phyloP scores from a whole-genome alignment of 2,797 vertebrate species.

The Melanotaenia boesemani region DNA sequence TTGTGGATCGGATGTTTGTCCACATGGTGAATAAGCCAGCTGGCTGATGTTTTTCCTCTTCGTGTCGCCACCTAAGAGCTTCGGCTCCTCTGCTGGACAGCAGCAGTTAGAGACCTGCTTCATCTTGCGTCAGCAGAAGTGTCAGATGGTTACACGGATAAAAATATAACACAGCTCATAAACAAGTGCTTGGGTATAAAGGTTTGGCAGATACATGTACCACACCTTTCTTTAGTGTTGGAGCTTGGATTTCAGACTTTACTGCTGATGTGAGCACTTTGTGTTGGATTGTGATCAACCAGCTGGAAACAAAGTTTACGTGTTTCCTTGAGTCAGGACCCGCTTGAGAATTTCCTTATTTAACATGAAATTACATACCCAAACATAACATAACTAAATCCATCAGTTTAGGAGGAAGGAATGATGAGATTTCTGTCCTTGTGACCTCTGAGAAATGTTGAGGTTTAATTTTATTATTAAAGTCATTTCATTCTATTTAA shows the following conservation, averaged over 20 bases:
- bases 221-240: constrained; percentile 76
- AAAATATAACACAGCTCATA: constrained; percentile 82
- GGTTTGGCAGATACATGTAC: constrained; percentile 73
- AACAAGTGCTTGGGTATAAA: constrained; percentile 73
- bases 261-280: constrained; percentile 74
- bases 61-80: background rate
- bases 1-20: background rate
- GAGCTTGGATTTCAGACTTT: constrained; percentile 62
- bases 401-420: background rate
- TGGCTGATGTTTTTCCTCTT: background rate
- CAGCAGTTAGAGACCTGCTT: constrained; percentile 38
- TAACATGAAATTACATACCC: background rate
- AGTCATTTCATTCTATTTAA: constrained; percentile 31
- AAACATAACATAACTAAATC: background rate
- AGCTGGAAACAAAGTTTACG: constrained; percentile 36
- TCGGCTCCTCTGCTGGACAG: constrained; percentile 2
- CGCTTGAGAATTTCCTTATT: constrained; percentile 2
- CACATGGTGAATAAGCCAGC: background rate
- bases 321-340: constrained; percentile 7
- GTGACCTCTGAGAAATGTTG: constrained; percentile 36
- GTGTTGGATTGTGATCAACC: background rate
- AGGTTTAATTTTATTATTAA: constrained; percentile 37
- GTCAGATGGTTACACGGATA: constrained; percentile 79
- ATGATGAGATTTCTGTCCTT: constrained; percentile 18
- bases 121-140: constrained; percentile 81